Conservation (phyloP, 2,113 vertebrate species). For the Eidolon helvum region DNA sequence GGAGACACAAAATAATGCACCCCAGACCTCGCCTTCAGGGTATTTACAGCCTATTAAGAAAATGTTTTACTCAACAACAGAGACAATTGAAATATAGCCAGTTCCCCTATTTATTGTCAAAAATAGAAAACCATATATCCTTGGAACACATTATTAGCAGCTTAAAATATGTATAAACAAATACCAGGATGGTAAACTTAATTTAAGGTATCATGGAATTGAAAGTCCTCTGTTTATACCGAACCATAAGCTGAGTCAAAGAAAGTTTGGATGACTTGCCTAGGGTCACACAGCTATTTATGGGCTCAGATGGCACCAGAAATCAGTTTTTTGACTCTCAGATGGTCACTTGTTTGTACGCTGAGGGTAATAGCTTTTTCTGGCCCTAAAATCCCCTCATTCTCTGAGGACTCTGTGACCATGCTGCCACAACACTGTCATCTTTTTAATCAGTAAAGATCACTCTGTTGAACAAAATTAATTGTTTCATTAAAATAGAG, state of each 20-base stretch:
- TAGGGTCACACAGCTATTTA: not conserved
- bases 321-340: not conserved
- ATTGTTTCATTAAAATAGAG: conserved; percentile 33
- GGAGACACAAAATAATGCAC: not conserved
- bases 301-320: not conserved
- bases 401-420: not conserved
- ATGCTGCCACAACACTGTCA: not conserved
- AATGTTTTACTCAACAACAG: not conserved
- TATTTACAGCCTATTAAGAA: not conserved
- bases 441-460: conserved; percentile 30
- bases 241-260: not conserved
- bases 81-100: not conserved
- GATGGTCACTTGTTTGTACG: not conserved
- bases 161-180: not conserved
- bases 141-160: not conserved
- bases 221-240: not conserved
- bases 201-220: not conserved
- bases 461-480: conserved; percentile 8
- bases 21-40: not conserved
- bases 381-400: not conserved
- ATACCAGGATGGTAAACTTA: not conserved
- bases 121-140: not conserved
- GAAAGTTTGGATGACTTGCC: not conserved
- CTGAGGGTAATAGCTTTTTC: not conserved
- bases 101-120: not conserved